Conservation (phyloP, 2,888 invertebrate species). For the Willowsia nigromaculata region DNA sequence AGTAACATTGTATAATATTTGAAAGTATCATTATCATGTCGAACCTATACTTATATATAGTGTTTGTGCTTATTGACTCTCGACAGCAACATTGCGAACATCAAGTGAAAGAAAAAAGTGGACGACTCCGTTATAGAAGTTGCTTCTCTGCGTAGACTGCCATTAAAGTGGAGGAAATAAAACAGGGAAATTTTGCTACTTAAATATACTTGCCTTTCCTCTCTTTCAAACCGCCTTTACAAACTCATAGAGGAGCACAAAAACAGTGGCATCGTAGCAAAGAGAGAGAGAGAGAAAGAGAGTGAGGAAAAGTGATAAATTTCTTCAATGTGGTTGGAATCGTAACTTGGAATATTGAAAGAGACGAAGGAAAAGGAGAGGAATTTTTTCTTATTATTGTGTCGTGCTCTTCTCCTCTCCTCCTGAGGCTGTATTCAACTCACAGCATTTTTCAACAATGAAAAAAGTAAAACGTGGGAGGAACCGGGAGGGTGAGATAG, state of each 20-base stretch:
- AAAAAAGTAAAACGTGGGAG: constrained; percentile 41
- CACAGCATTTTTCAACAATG: constrained; percentile 30
- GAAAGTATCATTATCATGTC: constrained; percentile 1
- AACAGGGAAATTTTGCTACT: constrained; percentile 50
- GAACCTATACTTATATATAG: too few species aligned
- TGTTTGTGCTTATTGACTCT: constrained; percentile 49
- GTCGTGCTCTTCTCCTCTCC: constrained; percentile 30
- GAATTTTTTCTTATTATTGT: constrained; percentile 15
- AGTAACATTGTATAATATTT: not conserved
- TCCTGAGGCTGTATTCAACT: constrained; percentile 37
- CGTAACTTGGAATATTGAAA: constrained; percentile 58
- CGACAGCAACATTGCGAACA: not conserved
- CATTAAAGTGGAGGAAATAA: constrained; percentile 54
- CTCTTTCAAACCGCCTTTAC: not conserved
- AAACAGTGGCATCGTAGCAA: not conserved
- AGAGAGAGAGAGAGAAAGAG: constrained; percentile 1
- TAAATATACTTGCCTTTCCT: constrained; percentile 32
- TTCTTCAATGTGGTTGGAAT: constrained; percentile 68
- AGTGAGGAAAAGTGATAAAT: constrained; percentile 69
- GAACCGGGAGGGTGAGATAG: constrained; percentile 29
- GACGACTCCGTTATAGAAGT: constrained; percentile 25
- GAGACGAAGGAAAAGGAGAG: not conserved
- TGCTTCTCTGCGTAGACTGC: constrained; percentile 6
- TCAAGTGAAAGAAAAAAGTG: constrained; percentile 14
- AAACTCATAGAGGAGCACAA: not conserved